Percentiles rank a stretch among this genome's conserved stretches.
These are phyloP conservation scores for Pluvianellus socialis DNA, from an alignment of 2,113 vertebrate species.

Conservation along the genomic window DNA sequence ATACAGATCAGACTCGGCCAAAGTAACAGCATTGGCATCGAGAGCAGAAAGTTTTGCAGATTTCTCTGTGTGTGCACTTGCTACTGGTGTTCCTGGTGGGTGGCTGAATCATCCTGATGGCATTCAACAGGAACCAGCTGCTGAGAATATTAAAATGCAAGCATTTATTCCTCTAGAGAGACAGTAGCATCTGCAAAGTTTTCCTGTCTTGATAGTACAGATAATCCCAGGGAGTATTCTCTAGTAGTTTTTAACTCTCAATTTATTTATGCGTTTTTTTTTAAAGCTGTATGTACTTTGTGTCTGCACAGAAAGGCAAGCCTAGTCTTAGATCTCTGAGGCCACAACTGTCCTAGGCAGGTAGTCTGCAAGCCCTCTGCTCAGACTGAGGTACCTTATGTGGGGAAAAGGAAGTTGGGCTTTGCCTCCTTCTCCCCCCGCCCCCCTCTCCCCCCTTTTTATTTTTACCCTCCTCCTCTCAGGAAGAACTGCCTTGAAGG, in stretches of 20 bases:
- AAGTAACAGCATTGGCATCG: conserved; percentile 59
- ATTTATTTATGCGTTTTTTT: conserved; percentile 66
- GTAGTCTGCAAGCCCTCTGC: neutral
- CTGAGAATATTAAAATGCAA: conserved; percentile 86
- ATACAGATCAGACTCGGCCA: conserved; percentile 41
- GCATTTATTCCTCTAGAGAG: conserved; percentile 86
- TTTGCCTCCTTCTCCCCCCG: neutral
- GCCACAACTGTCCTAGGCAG: neutral
- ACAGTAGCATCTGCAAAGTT: conserved; percentile 86
- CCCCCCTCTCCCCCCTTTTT: neutral
- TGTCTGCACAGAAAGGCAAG: neutral
- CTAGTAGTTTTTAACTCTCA: conserved; percentile 79
- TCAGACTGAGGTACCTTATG: neutral
- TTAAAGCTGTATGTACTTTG: conserved; percentile 16
- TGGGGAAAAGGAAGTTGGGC: neutral
- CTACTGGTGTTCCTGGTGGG: conserved; percentile 82
- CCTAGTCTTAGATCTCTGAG: neutral
- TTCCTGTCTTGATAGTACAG: conserved; percentile 81
- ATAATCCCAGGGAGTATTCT: conserved; percentile 80
- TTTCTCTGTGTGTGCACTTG: conserved; percentile 75
- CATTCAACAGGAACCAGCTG: conserved; percentile 87
- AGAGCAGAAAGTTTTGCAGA: conserved; percentile 75
- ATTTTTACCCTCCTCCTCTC: neutral
- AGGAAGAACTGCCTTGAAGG: neutral
- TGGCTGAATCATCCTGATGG: conserved; percentile 88